phyloP scores from a whole-genome alignment of 2,888 invertebrate species.

The Caenorhabditis sulstoni region DNA sequence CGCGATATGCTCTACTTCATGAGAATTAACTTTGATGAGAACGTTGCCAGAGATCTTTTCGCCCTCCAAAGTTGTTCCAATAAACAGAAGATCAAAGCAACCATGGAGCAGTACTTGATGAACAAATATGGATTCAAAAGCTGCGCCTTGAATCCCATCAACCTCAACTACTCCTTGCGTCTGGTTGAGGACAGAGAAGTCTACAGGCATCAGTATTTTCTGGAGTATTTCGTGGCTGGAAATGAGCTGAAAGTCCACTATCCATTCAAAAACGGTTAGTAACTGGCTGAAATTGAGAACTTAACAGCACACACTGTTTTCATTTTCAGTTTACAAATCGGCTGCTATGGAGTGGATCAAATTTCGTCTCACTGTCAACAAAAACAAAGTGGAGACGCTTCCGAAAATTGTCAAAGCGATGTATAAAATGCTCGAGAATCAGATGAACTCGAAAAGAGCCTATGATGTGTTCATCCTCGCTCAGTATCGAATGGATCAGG shows the following conservation, averaged over 20 bases:
- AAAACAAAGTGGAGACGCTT: background rate
- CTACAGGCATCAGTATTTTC: background rate
- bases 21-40: slow-evolving; percentile 6
- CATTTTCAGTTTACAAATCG: slow-evolving; percentile 13
- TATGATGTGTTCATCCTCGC: slow-evolving; percentile 18
- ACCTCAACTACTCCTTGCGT: background rate
- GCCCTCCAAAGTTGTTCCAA: background rate
- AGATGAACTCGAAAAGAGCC: background rate
- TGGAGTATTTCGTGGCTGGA: slow-evolving; percentile 2
- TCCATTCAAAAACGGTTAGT: background rate
- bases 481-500: slow-evolving; percentile 16
- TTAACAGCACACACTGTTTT: background rate
- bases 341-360: slow-evolving; percentile 15
- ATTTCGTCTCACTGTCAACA: background rate
- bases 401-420: slow-evolving; percentile 2
- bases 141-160: background rate
- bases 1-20: background rate
- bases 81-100: background rate
- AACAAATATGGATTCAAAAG: background rate
- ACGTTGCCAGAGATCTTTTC: slow-evolving; percentile 2
- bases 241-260: background rate
- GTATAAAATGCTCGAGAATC: background rate
- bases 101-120: slow-evolving; percentile 12
- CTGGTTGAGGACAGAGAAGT: background rate
- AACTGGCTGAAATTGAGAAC: background rate